These are phyloP conservation scores for Psephotus haematonotus DNA, from an alignment of 2,113 vertebrate species.

Conservation along the genomic window DNA sequence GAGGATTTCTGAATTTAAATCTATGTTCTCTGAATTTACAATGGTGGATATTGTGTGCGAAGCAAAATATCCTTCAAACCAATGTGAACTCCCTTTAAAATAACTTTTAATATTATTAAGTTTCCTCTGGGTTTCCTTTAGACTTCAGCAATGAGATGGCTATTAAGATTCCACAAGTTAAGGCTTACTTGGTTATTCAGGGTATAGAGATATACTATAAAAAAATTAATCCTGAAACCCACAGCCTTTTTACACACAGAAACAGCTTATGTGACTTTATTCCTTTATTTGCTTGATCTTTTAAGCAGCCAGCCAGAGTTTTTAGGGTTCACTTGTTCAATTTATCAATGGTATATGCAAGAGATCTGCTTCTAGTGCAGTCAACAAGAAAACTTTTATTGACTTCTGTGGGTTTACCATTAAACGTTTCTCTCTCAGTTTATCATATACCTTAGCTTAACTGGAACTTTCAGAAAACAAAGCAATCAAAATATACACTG, in stretches of 20 bases:
- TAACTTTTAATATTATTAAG: slow-evolving; percentile 79
- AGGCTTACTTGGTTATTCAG: slow-evolving; percentile 55
- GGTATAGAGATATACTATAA: slow-evolving; percentile 45
- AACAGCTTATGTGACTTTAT: slow-evolving; percentile 31
- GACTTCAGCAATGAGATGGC: slow-evolving; percentile 69
- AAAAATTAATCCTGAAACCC: slow-evolving; percentile 53
- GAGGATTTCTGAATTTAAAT: slow-evolving; percentile 61
- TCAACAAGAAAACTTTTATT: slow-evolving; percentile 2
- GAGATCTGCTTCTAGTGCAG: not conserved
- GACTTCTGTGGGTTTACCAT: not conserved
- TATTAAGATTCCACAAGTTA: slow-evolving; percentile 72
- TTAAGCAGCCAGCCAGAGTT: not conserved
- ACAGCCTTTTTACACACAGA: slow-evolving; percentile 49
- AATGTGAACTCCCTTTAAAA: slow-evolving; percentile 78
- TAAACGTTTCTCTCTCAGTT: not conserved
- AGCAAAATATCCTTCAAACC: slow-evolving; percentile 68
- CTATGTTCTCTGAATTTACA: slow-evolving; percentile 65
- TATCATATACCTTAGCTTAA: slow-evolving; percentile 1
- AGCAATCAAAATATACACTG: slow-evolving; percentile 30
- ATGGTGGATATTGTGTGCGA: slow-evolving; percentile 73
- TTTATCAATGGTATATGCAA: not conserved
- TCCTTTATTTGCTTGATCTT: slow-evolving; percentile 35
- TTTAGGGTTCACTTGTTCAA: not conserved
- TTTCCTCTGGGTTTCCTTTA: slow-evolving; percentile 76
- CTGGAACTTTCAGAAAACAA: not conserved